A percentile compares a stretch with the other conserved stretches of the same genome.
These are phyloP conservation scores for Heliconius ismenius DNA, from an alignment of 2,888 invertebrate species.

Conservation along the genomic window DNA sequence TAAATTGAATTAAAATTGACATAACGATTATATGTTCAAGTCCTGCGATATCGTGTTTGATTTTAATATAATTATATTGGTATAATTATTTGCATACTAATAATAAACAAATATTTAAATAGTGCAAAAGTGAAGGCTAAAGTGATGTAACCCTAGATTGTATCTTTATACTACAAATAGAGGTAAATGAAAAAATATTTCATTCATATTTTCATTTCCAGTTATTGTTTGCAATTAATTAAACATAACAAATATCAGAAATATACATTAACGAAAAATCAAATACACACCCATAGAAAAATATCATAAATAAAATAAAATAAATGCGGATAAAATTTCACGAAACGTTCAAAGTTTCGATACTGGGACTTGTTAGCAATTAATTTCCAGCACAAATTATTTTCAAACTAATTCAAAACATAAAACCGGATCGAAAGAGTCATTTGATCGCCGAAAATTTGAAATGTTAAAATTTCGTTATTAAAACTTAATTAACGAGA, in stretches of 20 bases:
- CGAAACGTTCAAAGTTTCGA: conserved; percentile 24
- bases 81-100: no score
- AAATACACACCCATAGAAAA: not conserved
- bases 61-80: no score
- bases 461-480: conserved; percentile 29
- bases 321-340: conserved; percentile 13
- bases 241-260: not conserved
- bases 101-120: no score
- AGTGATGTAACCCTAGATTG: no score
- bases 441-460: conserved; percentile 34
- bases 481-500: conserved; percentile 34
- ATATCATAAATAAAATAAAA: not conserved
- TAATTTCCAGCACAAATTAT: conserved; percentile 26
- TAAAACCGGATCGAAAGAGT: conserved; percentile 24
- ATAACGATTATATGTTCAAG: no score
- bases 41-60: no score
- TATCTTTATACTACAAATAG: no score
- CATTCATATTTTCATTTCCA: no score
- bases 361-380: conserved; percentile 28
- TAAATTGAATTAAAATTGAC: not conserved
- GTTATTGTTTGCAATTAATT: no score
- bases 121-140: no score
- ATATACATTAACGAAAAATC: not conserved
- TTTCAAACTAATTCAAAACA: conserved; percentile 26
- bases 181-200: no score